These are phyloP conservation scores for Planococcus citri DNA, from an alignment of 1,140 invertebrate species.

Conservation along the genomic window DNA sequence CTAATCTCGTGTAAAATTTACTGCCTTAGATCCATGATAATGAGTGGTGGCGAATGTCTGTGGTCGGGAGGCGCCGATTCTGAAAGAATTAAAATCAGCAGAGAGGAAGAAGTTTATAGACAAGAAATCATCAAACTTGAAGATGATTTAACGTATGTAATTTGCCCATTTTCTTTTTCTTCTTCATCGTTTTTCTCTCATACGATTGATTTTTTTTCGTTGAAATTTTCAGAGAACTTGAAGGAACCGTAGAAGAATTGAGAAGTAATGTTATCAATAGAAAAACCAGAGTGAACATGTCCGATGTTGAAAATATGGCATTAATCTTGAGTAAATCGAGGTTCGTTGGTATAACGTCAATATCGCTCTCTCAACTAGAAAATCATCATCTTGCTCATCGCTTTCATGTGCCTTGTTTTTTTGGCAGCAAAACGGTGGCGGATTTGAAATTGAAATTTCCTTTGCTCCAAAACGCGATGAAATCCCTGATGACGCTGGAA, in stretches of 20 bases:
- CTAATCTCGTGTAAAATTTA: background rate
- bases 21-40: constrained; percentile 27
- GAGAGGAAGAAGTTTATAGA: constrained; percentile 75
- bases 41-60: constrained; percentile 47
- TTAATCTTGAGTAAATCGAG: constrained; percentile 74
- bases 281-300: constrained; percentile 88
- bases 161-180: too few relatives aligned
- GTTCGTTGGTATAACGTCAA: too few relatives aligned
- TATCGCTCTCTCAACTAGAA: too few relatives aligned
- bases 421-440: constrained; percentile 75
- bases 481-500: constrained; percentile 71
- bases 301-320: constrained; percentile 92
- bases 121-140: constrained; percentile 81
- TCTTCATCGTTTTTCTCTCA: constrained; percentile 29
- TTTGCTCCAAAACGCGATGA: constrained; percentile 75
- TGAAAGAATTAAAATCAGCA: constrained; percentile 50
- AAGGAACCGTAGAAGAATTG: constrained; percentile 85
- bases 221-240: constrained; percentile 56
- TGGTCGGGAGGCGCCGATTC: constrained; percentile 46
- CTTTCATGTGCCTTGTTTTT: background rate
- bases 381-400: background rate
- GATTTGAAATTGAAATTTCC: constrained; percentile 87
- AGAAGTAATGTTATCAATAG: constrained; percentile 88
- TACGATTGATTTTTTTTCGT: background rate
- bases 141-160: constrained; percentile 79